These are phyloP conservation scores for Siphonodentalium dalli DNA, from an alignment of 2,888 invertebrate species.

Conservation along the genomic window DNA sequence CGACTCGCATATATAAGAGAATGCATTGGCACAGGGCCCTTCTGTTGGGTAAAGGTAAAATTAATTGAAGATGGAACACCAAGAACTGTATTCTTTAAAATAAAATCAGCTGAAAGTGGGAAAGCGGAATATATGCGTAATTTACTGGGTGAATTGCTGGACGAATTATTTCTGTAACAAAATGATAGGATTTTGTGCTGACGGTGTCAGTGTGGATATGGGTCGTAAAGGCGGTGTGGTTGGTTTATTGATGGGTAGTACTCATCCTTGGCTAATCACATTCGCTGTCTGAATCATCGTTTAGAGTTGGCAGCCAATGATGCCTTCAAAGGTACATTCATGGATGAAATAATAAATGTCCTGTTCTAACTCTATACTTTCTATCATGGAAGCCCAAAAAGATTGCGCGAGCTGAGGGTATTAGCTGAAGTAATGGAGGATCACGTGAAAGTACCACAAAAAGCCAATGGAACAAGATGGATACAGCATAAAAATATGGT, in stretches of 20 bases:
- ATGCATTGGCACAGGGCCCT: too few relatives aligned
- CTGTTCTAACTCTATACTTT: constrained; percentile 10
- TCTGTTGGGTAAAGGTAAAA: too few relatives aligned
- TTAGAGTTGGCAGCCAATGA: too few relatives aligned
- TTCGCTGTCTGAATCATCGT: too few relatives aligned
- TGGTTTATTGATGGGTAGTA: constrained; percentile 9
- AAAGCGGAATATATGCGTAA: too few relatives aligned
- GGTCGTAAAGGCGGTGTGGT: constrained; percentile 11
- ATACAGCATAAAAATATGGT: constrained; percentile 11
- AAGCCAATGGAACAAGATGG: constrained; percentile 20
- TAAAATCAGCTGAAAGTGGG: too few relatives aligned
- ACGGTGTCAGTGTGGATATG: constrained; percentile 27
- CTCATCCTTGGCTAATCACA: too few relatives aligned
- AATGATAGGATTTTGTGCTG: constrained; percentile 19
- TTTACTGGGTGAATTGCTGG: too few relatives aligned
- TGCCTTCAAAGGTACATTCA: constrained; percentile 12
- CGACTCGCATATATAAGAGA: too few relatives aligned
- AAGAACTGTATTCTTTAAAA: too few relatives aligned
- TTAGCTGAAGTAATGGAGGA: constrained; percentile 14
- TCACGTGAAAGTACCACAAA: constrained; percentile 11
- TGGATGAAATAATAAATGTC: constrained; percentile 11
- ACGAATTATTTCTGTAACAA: too few relatives aligned
- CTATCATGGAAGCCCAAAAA: constrained; percentile 12
- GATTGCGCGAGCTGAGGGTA: constrained; percentile 10
- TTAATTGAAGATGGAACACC: too few relatives aligned